Conservation (phyloP, 2,888 invertebrate species). For the Polydesmus complanatus region DNA sequence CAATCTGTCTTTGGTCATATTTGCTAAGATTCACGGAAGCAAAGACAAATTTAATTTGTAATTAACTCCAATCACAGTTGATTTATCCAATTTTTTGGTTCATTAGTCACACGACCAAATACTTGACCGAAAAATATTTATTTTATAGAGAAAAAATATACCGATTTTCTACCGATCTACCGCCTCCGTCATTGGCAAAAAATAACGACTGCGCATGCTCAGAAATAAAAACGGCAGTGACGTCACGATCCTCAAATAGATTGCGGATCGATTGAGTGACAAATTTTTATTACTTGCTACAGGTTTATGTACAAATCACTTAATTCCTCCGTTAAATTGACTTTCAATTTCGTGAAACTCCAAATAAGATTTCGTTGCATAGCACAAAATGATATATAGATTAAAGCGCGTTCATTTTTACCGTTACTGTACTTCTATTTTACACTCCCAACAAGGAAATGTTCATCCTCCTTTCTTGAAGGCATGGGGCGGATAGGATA, state of each 20-base stretch:
- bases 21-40: slow-evolving; percentile 23
- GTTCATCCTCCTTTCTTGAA: background rate
- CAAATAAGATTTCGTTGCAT: background rate
- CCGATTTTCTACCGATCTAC: background rate
- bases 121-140: background rate
- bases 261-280: background rate
- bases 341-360: background rate
- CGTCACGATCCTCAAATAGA: background rate
- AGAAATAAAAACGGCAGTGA: background rate
- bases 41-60: background rate
- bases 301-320: background rate
- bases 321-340: background rate
- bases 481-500: no score
- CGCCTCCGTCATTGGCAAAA: background rate
- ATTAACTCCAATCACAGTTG: background rate
- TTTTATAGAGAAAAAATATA: background rate
- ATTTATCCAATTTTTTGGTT: background rate
- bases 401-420: background rate
- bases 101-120: background rate
- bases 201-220: background rate
- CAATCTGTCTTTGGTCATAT: slow-evolving; percentile 94
- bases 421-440: no score
- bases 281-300: background rate
- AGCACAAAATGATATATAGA: background rate
- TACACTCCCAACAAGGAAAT: no score